These are phyloP conservation scores for Phragmatobia fuliginosa DNA, from an alignment of 2,888 invertebrate species.

Conservation along the genomic window DNA sequence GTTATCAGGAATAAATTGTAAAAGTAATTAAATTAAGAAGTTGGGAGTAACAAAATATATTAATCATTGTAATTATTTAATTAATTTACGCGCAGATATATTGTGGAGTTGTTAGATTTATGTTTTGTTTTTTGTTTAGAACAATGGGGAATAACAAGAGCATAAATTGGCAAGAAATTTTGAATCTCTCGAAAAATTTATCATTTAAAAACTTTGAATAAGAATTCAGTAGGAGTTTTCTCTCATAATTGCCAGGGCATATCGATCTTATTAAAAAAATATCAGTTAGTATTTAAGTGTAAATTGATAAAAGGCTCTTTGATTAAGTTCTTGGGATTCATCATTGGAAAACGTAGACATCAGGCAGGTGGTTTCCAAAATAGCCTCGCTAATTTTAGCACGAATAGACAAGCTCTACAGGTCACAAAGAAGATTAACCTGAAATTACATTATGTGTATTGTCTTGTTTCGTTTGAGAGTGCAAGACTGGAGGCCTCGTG, in stretches of 20 bases:
- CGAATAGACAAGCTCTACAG: too few species aligned
- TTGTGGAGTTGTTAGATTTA: constrained; percentile 2
- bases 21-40: constrained; percentile 19
- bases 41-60: constrained; percentile 14
- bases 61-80: constrained; percentile 21
- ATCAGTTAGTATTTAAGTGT: neutral
- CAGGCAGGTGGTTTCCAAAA: too few species aligned
- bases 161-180: neutral
- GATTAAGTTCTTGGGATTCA: neutral
- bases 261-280: neutral
- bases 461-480: too few species aligned
- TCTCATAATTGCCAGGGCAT: too few species aligned
- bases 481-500: too few species aligned
- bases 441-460: too few species aligned
- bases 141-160: neutral
- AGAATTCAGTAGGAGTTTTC: neutral
- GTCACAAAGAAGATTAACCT: too few species aligned
- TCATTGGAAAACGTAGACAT: neutral
- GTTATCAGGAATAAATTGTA: constrained; percentile 19
- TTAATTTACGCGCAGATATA: constrained; percentile 10
- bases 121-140: constrained; percentile 1
- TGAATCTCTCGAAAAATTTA: neutral
- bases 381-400: too few species aligned
- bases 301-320: neutral
- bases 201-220: too few species aligned